A percentile compares a stretch with the other conserved stretches of the same genome.
Evolutionary conservation across 2,888 invertebrate species (phyloP).

Genomic region (Cataglyphis altisquamis): DNA sequence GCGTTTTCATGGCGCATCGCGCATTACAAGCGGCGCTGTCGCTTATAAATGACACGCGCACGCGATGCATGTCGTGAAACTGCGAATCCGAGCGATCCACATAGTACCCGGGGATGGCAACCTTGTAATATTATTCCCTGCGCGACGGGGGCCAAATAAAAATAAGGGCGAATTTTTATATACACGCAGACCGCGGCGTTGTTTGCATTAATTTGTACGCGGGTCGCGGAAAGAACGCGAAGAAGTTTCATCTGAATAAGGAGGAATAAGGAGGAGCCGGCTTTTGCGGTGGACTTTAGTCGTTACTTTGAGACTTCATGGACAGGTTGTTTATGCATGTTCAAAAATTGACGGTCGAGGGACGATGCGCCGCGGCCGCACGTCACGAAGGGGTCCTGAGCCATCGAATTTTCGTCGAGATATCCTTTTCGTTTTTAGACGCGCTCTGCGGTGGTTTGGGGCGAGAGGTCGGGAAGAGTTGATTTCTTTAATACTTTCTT

Average conservation of each 20-base stretch:
- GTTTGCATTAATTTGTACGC: conserved; percentile 35
- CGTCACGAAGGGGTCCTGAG: conserved; percentile 14
- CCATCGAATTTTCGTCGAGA: conserved; percentile 1
- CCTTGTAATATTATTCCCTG: conserved; percentile 33
- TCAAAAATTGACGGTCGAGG: conserved; percentile 25
- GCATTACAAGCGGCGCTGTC: conserved; percentile 30
- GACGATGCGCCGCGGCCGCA: conserved; percentile 8
- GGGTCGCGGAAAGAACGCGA: conserved; percentile 14
- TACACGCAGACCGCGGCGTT: conserved; percentile 15
- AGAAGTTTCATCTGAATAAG: neutral
- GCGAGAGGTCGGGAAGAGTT: neutral
- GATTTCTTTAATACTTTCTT: neutral
- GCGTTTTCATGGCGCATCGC: conserved; percentile 57
- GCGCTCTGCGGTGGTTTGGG: neutral
- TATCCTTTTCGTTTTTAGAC: conserved; percentile 4
- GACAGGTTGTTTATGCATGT: conserved; percentile 38
- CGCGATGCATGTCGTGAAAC: conserved; percentile 52
- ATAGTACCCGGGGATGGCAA: conserved; percentile 7
- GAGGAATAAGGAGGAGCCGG: neutral
- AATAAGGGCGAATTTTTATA: conserved; percentile 19
- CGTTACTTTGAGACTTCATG: conserved; percentile 7
- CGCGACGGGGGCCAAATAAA: conserved; percentile 15
- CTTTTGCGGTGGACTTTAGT: conserved; percentile 21
- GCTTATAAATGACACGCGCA: conserved; percentile 54
- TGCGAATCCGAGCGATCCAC: conserved; percentile 37